These are phyloP conservation scores for Diabrotica undecimpunctata DNA, from an alignment of 1,140 invertebrate species.

Conservation along the genomic window DNA sequence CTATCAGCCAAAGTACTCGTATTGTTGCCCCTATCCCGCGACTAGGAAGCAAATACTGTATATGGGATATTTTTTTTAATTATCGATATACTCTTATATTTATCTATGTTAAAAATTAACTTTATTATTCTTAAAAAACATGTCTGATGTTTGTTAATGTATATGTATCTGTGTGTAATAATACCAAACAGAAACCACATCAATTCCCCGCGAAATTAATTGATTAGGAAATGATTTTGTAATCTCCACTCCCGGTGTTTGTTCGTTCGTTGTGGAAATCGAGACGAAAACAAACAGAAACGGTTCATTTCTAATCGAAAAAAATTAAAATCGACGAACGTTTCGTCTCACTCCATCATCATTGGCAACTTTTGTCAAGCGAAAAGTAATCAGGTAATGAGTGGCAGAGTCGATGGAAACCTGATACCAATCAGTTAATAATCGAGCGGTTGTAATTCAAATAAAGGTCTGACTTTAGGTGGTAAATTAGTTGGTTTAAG, in stretches of 20 bases:
- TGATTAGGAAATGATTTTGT: slow-evolving; percentile 3
- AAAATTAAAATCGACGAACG: neutral
- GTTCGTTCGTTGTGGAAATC: neutral
- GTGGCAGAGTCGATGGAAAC: neutral
- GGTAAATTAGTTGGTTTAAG: neutral
- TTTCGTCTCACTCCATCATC: slow-evolving; percentile 1
- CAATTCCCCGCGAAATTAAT: neutral
- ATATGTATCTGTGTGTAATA: too few species aligned
- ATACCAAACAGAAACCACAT: too few species aligned
- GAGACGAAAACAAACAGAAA: slow-evolving; percentile 2
- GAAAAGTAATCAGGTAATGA: slow-evolving; percentile 2
- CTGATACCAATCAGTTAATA: slow-evolving; percentile 1
- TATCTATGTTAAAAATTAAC: too few species aligned
- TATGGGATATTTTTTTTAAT: too few species aligned
- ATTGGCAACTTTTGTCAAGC: neutral
- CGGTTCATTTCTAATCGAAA: neutral
- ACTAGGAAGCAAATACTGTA: too few species aligned
- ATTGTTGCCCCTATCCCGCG: too few species aligned
- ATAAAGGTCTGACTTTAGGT: neutral
- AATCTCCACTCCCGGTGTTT: neutral
- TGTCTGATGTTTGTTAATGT: too few species aligned
- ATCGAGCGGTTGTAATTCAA: neutral
- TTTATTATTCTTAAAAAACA: too few species aligned
- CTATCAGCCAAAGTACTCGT: too few species aligned
- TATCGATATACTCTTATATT: too few species aligned